These are phyloP conservation scores for Chionomys nivalis DNA, from an alignment of 2,113 vertebrate species.

Conservation along the genomic window DNA sequence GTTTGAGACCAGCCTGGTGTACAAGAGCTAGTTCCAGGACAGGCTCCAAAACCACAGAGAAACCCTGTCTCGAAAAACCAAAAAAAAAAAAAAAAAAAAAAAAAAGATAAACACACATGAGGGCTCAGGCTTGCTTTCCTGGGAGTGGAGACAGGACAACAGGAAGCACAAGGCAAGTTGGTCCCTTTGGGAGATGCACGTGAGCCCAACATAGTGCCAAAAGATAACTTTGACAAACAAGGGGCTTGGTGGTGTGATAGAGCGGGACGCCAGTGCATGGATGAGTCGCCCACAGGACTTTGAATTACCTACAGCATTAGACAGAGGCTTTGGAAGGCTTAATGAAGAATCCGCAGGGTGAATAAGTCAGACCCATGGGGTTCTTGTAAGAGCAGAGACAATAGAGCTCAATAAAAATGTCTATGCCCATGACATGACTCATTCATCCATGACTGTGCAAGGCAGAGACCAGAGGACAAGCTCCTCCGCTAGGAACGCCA, in stretches of 20 bases:
- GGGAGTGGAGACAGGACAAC: not conserved
- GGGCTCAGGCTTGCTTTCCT: not conserved
- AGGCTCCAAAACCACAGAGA: no score
- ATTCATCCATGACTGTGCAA: not conserved
- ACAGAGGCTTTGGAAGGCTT: not conserved
- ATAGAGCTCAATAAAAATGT: not conserved
- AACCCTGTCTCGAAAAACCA: no score
- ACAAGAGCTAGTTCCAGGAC: no score
- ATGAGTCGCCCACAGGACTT: no score
- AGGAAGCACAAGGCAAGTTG: not conserved
- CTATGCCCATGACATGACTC: not conserved
- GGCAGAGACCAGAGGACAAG: not conserved
- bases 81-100: no score
- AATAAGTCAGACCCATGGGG: not conserved
- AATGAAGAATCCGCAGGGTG: not conserved
- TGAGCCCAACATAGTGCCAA: not conserved
- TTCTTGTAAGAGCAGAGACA: not conserved
- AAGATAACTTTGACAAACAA: not conserved
- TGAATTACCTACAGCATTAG: not conserved
- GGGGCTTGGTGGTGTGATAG: not conserved
- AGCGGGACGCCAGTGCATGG: not conserved
- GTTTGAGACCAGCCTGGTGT: no score
- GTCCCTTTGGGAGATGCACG: not conserved
- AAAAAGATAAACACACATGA: not conserved
- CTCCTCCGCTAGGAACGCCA: not conserved